Base-by-base conservation (phyloP, 2,888 invertebrate genomes). In the Nymphalis urticae region DNA sequence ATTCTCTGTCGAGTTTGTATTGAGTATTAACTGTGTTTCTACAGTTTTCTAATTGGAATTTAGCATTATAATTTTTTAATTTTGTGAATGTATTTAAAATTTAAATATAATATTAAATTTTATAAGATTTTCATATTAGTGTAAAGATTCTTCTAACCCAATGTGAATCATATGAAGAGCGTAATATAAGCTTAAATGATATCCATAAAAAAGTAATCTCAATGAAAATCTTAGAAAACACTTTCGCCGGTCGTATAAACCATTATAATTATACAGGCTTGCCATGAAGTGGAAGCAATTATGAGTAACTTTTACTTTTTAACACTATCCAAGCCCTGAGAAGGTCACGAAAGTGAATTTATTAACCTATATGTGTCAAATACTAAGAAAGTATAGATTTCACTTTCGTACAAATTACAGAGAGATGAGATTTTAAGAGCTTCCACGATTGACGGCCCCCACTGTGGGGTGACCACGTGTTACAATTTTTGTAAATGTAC, bases 371-470 rank as follows among this genome's bases (percentile, higher is more conserved):
- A 68, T 70, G 62, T 70, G 66, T 68, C 66, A 64, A 61, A 27
- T 66, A 60, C 59, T 64, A 80, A 78, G 83, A 86, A 87, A 86
- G 81, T 76, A 78, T 76, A 76, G 79, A 79, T 86, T 88, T 89
- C 86, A 85, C 88, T 90, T 88, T 90, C 88, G 71, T 81, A 77
- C 76, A 81, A 81, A 85, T 85, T 83, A 83, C 82, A 77, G 78
- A 71, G 68, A 72, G 68, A 62, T 59, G 66, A 62, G 65, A 56
- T 63, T 70, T 61, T 54, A 63, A 70, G 56, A 56, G 56, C 56
- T 32, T 56, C 56, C 56, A 51, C 62, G 50, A 59, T 51, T 63
- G 58, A 61, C 21, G 66, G 58, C 58, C 67, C 63, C 67, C 51
- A 27, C 10, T 32, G 42, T 67, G 51, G 58, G 62, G 47, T 59